Conservation (phyloP, 2,797 vertebrate species). For the Miichthys miiuy region DNA sequence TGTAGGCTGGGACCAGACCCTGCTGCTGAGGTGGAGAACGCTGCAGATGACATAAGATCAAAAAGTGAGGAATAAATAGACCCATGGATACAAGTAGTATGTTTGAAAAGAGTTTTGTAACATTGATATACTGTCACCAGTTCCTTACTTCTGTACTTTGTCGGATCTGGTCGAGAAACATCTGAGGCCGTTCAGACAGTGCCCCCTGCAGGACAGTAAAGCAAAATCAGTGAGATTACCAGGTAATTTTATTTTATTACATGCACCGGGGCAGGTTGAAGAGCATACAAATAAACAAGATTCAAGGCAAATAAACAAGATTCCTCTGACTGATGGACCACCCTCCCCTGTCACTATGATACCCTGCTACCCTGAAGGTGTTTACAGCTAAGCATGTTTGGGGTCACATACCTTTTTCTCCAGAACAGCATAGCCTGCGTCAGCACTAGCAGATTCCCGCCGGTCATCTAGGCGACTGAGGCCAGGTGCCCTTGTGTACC, state of each 20-base stretch:
- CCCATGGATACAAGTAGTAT: neutral
- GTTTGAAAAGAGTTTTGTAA: neutral
- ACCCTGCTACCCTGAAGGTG: neutral
- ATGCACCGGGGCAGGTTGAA: neutral
- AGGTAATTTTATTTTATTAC: neutral
- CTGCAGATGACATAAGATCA: conserved; percentile 41
- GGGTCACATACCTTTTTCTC: conserved; percentile 89
- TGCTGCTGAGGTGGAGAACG: conserved; percentile 81
- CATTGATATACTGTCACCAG: conserved; percentile 20
- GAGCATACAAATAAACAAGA: neutral
- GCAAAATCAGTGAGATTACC: neutral
- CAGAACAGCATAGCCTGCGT: conserved; percentile 93
- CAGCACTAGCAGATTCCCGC: conserved; percentile 91
- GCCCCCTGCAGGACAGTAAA: conserved; percentile 83
- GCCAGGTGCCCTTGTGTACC: conserved; percentile 65
- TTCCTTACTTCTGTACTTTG: conserved; percentile 86
- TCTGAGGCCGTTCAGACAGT: conserved; percentile 88
- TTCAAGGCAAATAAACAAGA: neutral
- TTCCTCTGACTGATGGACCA: neutral
- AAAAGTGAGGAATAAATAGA: neutral
- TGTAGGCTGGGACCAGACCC: conserved; percentile 90
- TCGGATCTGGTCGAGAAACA: conserved; percentile 89
- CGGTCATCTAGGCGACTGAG: conserved; percentile 86
- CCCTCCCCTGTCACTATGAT: neutral
- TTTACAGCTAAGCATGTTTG: neutral